Base-by-base conservation (phyloP, 2,888 invertebrate species). In the Rhamphomyia laevipes region DNA sequence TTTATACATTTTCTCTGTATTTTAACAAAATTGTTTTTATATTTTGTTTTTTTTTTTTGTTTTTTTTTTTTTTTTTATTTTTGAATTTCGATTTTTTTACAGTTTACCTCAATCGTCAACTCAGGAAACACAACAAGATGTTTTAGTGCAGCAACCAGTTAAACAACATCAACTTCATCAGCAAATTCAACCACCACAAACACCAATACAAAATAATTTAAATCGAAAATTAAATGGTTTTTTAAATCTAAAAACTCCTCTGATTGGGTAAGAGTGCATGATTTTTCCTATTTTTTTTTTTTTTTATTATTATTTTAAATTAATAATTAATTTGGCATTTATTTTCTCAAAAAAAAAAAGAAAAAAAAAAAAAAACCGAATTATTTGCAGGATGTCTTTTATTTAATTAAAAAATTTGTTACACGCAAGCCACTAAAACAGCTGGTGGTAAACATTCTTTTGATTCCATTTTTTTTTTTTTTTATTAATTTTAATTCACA, bases 181-280 rank as follows among this genome's bases (percentile, higher is more conserved):
- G 52, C 58, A 47, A 53, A 48, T 59, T 38, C 60, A 56, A 51
- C 55, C 58, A 43, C 51, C 57, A 38, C 53, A 63, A 31, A 64
- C 63, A 46, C 64, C 65, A 31, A 56, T 66, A 31, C 66, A 67
- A 58, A 69, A 66, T 53, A 69, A 68, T 54, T 63, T 69, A 37
- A 70, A 70, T 57, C 57, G 66, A 30, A 70, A 69, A 57, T 54
- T 70, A 21, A 70, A 70, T 59, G 69, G 69, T 46, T 69, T 70
- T 56, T 59, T 70, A 33, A 69, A 63, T 54, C 59, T 70, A n/a
- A 65, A 67, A 57, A 65, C 67, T 42, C 69, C 69, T 48, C 56
- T 70, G 13, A 68, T 69, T 53, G 69, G 69, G 69, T 69, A 59
- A 49, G 65, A 60, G 17, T 6, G 2, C n/a, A 7, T 15, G 4